Evolutionary conservation across 1,140 invertebrate genomes (phyloP).

Genomic region (Samia ricini): DNA sequence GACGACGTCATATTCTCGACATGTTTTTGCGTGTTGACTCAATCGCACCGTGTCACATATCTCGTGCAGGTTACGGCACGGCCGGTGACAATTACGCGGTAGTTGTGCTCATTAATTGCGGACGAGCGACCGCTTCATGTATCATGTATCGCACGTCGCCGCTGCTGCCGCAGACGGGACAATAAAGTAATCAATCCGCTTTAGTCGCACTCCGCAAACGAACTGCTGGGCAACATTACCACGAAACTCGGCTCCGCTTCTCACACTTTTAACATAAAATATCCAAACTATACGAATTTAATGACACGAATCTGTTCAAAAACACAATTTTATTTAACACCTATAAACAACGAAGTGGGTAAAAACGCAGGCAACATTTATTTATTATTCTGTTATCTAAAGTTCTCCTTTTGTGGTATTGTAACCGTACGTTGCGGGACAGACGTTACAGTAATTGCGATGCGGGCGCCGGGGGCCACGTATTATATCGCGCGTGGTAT

Average conservation of each 20-base stretch:
- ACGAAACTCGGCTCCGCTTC: background rate
- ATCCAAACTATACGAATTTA: background rate
- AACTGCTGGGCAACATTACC: slow-evolving; percentile 28
- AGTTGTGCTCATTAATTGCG: slow-evolving; percentile 54
- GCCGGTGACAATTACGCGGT: slow-evolving; percentile 59
- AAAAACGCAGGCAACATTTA: slow-evolving; percentile 1
- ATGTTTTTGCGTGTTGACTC: slow-evolving; percentile 40
- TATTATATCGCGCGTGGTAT: slow-evolving; percentile 68
- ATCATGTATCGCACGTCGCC: slow-evolving; percentile 64
- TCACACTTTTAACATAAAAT: background rate
- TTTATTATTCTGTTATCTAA: slow-evolving; percentile 10
- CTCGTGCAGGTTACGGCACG: slow-evolving; percentile 23
- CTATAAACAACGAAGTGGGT: background rate
- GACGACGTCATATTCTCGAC: slow-evolving; percentile 32
- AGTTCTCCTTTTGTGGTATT: slow-evolving; percentile 44
- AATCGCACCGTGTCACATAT: slow-evolving; percentile 29
- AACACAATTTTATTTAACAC: background rate
- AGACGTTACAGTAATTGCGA: slow-evolving; percentile 55
- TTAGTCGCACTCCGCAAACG: slow-evolving; percentile 39
- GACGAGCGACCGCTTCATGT: slow-evolving; percentile 53
- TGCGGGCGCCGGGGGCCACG: slow-evolving; percentile 58
- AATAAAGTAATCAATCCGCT: slow-evolving; percentile 69
- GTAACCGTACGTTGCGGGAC: slow-evolving; percentile 33
- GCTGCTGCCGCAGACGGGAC: slow-evolving; percentile 38
- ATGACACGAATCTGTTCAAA: background rate